phyloP scores from a whole-genome alignment of 2,113 vertebrate genomes.

The Psephotus haematonotus region DNA sequence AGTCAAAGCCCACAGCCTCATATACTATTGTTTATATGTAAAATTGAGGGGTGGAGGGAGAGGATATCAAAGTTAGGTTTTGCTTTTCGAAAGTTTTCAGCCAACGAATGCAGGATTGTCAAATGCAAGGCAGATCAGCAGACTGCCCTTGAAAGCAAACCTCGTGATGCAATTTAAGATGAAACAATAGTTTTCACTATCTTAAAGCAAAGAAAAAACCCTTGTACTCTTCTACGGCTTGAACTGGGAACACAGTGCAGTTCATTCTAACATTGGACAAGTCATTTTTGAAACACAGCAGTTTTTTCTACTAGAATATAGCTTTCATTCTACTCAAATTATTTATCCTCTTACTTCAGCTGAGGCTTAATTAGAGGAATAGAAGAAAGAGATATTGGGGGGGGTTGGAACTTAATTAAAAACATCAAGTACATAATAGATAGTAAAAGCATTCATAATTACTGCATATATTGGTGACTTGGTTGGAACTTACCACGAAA shows the following conservation, averaged over 20 bases:
- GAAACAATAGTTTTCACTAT: background rate
- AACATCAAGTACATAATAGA: background rate
- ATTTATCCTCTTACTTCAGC: background rate
- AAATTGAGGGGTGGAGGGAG: background rate
- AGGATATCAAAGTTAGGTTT: background rate
- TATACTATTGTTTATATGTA: background rate
- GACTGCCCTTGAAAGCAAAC: background rate
- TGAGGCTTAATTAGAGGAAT: background rate
- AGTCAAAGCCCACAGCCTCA: background rate
- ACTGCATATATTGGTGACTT: background rate
- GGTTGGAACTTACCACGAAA: background rate
- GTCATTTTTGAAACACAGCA: background rate
- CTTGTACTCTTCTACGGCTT: background rate
- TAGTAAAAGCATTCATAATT: background rate
- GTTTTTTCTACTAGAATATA: background rate
- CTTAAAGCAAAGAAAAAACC: background rate
- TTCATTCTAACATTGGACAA: background rate
- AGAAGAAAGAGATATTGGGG: background rate
- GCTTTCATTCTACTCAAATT: background rate
- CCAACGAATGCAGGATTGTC: background rate
- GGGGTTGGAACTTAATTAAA: background rate
- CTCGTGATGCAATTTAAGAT: background rate
- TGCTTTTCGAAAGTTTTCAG: background rate
- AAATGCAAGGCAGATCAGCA: background rate
- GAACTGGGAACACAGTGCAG: background rate